Base-by-base conservation (phyloP, 2,113 vertebrate species). In the Melanotaenia duboulayi region DNA sequence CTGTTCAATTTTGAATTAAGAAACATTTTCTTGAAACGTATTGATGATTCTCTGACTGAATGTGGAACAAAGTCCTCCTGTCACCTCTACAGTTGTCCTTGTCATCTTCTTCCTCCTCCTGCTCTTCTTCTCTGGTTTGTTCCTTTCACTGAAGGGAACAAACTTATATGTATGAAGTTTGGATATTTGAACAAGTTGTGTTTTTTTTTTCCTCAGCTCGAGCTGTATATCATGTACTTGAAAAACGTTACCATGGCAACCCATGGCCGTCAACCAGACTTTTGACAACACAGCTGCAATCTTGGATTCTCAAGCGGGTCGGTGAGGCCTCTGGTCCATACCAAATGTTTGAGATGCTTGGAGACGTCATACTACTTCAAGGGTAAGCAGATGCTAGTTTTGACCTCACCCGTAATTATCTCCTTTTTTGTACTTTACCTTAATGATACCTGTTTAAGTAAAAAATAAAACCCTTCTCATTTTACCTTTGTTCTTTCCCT, bases 291-390 rank as follows among this genome's bases (percentile, higher is more conserved):
- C 97, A 98, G 88, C 92, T 99, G 86, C 92, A 93, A 76, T 93
- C 95, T 57, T 89, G 94, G 91, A 94, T 99, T 67, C 65, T 97
- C 85, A 97, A 92, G 84, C 92, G 98, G 1, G 91, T 97, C 48
- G 96, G 96, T 0, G 98, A 99, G 88, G 97, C 96, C 17, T 99
- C 97, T 0, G 98, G 98, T 42, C 88, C 95, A 1, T 99, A 99
- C 92, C 98, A 99, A 90, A 99, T 99, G 98, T 98, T 98, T 78
- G 81, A 94, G 19, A 92, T 98, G 64, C 94, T 99, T 28, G 96
- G 95, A 9, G 98, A 99, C n/a, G 52, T 98, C n/a, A 54, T 99
- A 61, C 90, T 99, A 58, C 78, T 98, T 58, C 91, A 90, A 86
- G 95, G 96, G 97, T 99, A 87, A 95, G 94, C 89, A 57, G 10